Evolutionary conservation across 2,888 invertebrate species (phyloP), one percentile per base, ranked within the genome.

Genomic region (Drosophila diplacantha): DNA sequence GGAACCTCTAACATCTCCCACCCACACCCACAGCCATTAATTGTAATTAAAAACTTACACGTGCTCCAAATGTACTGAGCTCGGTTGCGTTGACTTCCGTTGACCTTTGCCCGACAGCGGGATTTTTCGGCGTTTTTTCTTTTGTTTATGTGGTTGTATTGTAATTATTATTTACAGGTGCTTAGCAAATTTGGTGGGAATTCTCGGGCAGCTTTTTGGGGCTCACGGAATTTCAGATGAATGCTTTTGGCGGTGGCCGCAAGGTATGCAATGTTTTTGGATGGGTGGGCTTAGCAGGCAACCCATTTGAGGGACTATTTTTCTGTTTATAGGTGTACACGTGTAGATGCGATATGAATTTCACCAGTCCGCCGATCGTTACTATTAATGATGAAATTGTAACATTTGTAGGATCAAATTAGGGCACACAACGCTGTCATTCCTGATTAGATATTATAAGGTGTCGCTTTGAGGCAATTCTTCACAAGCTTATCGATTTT

Each of bases 21-120:
- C 18, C 49, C 37, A 29, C 16, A 5, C 16, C 18, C 47, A 37
- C 34, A 31, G 38, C 62, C 68, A 71, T 71, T 72, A 70, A 70
- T 75, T 82, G 74, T 80, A 78, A 84, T 84, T 84, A 84, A 74
- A 75, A 83, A 84, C 71, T 72, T 78, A 76, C 81, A 78, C 65
- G 74, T 74, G 72, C 64, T 62, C 35, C 51, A 62, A 65, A 64
- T 70, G 60, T 52, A 65, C 52, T 51, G 49, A 69, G 62, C 60
- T 31, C 34, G 44, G 16, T 41, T 52, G 35, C 58, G 47, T 44
- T 68, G 68, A 53, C 61, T 37, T 60, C 43, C 60, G 57, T 20
- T 53, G 65, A 81, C 71, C 71, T 73, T 59, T 60, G 43, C 47
- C 51, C 52, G 38, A 51, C 37, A 50, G n/a, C 20, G 38, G 49